Base-by-base conservation (phyloP, 2,797 vertebrate genomes). In the Echeneis naucrates region DNA sequence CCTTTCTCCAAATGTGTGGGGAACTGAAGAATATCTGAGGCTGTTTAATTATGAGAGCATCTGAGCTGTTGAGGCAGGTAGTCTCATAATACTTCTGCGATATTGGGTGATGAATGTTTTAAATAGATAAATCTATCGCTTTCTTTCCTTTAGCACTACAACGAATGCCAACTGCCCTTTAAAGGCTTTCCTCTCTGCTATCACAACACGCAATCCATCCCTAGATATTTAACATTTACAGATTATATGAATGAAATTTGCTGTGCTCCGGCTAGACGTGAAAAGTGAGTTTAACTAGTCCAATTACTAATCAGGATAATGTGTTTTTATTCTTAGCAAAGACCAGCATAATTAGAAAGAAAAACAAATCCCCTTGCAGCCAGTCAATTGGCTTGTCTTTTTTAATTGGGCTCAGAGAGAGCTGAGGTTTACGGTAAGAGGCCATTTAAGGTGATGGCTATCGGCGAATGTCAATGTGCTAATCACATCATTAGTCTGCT, bases 1-100 rank as follows among this genome's bases (percentile, higher is more conserved):
- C 91, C 80, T 90, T 83, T 32, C 32, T 55, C 53, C 48, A 62
- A 87, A 84, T 9, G 79, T 88, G 87, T 85, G 55, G 78, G 77
- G 83, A 87, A 84, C 65, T 38, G 78, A 84, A 79, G 69, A 84
- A 68, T 8, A 45, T 84, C 70, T 55, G 60, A 51, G 66, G 37
- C 67, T 80, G 68, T 85, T 87, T 88, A 88, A 90, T 89, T 86
- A 83, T 64, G 58, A 81, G 72, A 80, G 85, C 53, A 72, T 83
- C 65, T 50, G 62, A 86, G 65, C 75, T 79, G 74, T 17, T 40
- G 47, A 64, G 68, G 71, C 82, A 81, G 68, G 72, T 72, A 73
- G 65, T 86, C 52, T 86, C 8, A 2, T 50, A 51, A 66, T 72
- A 74, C 58, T 71, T 78, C 57, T 16, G 70, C 82, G 72, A 73